phyloP scores from a whole-genome alignment of 2,797 vertebrate genomes.

The Schizopygopsis malacanthus region DNA sequence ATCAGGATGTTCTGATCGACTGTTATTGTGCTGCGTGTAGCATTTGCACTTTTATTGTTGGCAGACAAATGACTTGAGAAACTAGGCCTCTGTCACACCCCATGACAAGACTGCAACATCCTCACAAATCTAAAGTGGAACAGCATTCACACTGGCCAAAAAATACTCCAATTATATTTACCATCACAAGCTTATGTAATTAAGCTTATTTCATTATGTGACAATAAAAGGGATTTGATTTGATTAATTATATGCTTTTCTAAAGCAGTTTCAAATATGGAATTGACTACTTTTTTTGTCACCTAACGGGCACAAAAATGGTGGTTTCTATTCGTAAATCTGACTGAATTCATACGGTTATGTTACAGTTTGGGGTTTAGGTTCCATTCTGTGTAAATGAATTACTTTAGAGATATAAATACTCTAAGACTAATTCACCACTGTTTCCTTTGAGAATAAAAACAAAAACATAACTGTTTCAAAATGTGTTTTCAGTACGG shows the following conservation, averaged over 20 bases:
- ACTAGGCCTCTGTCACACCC: not conserved
- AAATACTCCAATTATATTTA: not conserved
- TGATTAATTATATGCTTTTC: not conserved
- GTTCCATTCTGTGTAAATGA: not conserved
- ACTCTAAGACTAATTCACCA: no score
- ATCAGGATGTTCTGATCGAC: not conserved
- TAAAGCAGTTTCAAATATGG: not conserved
- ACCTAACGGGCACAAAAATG: not conserved
- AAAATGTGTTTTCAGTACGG: no score
- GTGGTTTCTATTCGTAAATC: not conserved
- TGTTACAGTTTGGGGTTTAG: not conserved
- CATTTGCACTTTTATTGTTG: not conserved
- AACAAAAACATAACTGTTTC: not conserved
- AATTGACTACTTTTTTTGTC: not conserved
- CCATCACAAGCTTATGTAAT: not conserved
- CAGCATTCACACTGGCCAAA: not conserved
- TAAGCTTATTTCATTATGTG: not conserved
- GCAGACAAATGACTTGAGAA: not conserved
- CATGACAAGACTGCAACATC: not conserved
- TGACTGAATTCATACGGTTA: not conserved
- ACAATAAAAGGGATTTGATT: no score
- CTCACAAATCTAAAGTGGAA: not conserved
- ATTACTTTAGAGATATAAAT: not conserved
- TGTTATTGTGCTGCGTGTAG: slow-evolving; percentile 6
- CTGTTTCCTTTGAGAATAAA: no score